Percentiles rank a stretch among this genome's conserved stretches.
Evolutionary conservation across 2,113 vertebrate species (phyloP).

Genomic region (Pseudonaja textilis): DNA sequence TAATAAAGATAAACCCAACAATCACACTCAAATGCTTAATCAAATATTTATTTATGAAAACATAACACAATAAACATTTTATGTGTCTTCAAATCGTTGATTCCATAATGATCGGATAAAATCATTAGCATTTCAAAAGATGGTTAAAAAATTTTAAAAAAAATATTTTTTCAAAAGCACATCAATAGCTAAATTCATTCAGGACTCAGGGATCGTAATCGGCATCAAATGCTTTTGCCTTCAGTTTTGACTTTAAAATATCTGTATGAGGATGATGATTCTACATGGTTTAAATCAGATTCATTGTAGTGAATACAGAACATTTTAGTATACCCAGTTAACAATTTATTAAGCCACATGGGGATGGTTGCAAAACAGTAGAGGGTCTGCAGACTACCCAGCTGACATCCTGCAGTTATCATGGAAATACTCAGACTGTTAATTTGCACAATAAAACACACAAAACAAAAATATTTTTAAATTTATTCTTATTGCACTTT

Average conservation of each 20-base stretch:
- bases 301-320: neutral
- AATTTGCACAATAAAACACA: neutral
- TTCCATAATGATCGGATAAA: neutral
- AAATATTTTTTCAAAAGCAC: neutral
- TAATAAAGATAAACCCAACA: neutral
- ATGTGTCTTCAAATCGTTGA: neutral
- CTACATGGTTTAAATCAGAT: neutral
- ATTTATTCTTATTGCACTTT: neutral
- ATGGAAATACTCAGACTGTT: neutral
- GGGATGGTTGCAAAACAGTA: neutral
- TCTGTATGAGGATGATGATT: neutral
- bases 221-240: neutral
- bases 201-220: neutral
- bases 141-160: neutral
- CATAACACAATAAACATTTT: neutral
- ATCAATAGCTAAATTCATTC: neutral
- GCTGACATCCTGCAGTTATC: neutral
- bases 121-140: neutral
- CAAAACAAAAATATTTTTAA: neutral
- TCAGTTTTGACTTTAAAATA: neutral
- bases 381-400: neutral
- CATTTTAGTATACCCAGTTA: neutral
- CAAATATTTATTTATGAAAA: constrained; percentile 1
- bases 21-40: neutral
- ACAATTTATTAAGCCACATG: neutral